Conservation (phyloP, 2,797 vertebrate species). For the Melanotaenia parkinsoni region DNA sequence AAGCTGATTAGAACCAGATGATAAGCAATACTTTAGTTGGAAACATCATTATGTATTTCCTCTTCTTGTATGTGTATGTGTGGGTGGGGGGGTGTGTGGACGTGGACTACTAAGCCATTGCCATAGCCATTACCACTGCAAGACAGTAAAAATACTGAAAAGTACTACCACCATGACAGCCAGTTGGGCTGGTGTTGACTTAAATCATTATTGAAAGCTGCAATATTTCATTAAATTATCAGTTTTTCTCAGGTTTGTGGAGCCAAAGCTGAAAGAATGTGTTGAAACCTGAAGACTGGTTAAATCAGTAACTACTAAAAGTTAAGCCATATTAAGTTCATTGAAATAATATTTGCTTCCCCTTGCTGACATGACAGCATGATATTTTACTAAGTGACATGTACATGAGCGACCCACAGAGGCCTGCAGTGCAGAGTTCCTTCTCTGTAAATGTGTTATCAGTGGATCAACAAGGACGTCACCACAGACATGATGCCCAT, state of each 20-base stretch:
- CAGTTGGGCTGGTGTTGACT: constrained; percentile 1
- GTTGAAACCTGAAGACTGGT: not conserved
- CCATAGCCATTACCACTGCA: constrained; percentile 16
- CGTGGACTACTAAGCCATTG: constrained; percentile 26
- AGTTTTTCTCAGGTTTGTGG: not conserved
- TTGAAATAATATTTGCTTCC: not conserved
- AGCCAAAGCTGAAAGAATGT: no score
- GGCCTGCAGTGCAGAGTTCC: not conserved
- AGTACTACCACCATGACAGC: constrained; percentile 4
- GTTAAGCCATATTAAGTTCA: not conserved
- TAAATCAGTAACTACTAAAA: not conserved
- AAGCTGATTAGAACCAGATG: constrained; percentile 54
- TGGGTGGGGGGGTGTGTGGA: no score
- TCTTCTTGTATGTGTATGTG: not conserved
- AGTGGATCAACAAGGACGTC: not conserved
- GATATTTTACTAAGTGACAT: constrained; percentile 2
- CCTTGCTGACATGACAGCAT: constrained; percentile 2
- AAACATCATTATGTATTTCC: constrained; percentile 45
- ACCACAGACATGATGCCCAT: not conserved
- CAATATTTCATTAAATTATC: constrained; percentile 11
- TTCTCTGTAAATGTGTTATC: constrained; percentile 14
- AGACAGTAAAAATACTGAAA: constrained; percentile 26
- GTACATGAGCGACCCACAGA: not conserved
- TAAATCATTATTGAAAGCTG: constrained; percentile 13
- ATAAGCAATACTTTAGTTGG: constrained; percentile 54